Percentiles rank a stretch among this genome's conserved stretches.
Evolutionary conservation across 2,797 vertebrate species (phyloP).

Genomic region (Carcharodon carcharias): DNA sequence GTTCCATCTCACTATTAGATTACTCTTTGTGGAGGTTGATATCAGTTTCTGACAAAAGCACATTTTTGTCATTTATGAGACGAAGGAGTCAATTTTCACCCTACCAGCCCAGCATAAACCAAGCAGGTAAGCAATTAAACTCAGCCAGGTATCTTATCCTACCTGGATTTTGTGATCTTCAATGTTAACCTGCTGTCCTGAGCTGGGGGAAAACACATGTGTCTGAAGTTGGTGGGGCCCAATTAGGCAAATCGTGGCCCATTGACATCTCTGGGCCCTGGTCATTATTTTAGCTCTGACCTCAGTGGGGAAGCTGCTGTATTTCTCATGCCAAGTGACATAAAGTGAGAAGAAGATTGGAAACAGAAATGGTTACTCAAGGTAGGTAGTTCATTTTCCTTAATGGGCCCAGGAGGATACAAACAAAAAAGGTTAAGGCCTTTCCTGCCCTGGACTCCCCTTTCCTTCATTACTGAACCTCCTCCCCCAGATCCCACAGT

Average conservation of each 20-base stretch:
- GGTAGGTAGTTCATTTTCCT: neutral
- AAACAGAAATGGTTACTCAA: neutral
- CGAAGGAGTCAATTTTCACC: neutral
- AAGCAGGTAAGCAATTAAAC: neutral
- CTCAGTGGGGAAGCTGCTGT: neutral
- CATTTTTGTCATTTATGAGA: neutral
- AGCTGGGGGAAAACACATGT: neutral
- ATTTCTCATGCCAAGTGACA: neutral
- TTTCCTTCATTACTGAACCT: neutral
- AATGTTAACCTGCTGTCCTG: neutral
- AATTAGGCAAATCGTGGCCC: neutral
- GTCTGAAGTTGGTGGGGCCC: neutral
- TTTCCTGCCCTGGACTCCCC: neutral
- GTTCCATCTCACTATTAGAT: neutral
- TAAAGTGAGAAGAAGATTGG: neutral
- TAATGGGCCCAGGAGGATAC: neutral
- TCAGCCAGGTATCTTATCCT: neutral
- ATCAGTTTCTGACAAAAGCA: neutral
- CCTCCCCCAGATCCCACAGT: neutral
- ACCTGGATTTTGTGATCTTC: neutral
- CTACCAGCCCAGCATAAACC: neutral
- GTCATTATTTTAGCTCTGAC: neutral
- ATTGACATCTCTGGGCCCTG: neutral
- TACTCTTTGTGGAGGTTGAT: neutral
- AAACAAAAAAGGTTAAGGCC: neutral